These are phyloP conservation scores for Alcis repandata DNA, from an alignment of 2,888 invertebrate genomes.

Conservation along the genomic window DNA sequence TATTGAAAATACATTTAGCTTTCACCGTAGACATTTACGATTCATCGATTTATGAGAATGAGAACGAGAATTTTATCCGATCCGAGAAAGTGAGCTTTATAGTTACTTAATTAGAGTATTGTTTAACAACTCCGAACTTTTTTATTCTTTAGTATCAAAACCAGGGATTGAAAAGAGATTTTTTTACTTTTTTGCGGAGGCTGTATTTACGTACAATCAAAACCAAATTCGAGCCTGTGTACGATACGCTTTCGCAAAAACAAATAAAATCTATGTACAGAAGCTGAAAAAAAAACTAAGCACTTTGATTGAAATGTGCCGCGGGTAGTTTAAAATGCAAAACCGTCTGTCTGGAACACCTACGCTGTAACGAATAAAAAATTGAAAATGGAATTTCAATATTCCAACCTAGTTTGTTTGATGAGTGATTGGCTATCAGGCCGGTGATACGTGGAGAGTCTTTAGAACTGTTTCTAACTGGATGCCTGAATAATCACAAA, in stretches of 20 bases:
- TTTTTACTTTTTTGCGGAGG: too few relatives aligned
- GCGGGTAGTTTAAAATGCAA: slow-evolving; percentile 35
- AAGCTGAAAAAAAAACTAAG: slow-evolving; percentile 13
- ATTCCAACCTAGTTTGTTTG: neutral
- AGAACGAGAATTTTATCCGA: slow-evolving; percentile 35
- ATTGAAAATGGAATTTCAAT: slow-evolving; percentile 20
- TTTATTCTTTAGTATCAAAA: neutral
- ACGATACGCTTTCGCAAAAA: neutral
- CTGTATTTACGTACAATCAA: neutral
- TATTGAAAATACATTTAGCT: slow-evolving; percentile 71
- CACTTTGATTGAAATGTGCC: slow-evolving; percentile 37
- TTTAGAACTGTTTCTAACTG: neutral
- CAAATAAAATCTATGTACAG: slow-evolving; percentile 11
- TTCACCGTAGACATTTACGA: slow-evolving; percentile 66
- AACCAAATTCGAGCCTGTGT: neutral
- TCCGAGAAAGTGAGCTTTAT: slow-evolving; percentile 17
- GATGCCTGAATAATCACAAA: too few relatives aligned
- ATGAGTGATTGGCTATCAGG: slow-evolving; percentile 6
- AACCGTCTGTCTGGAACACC: slow-evolving; percentile 42
- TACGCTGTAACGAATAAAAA: slow-evolving; percentile 46
- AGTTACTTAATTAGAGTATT: slow-evolving; percentile 13
- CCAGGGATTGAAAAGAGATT: neutral
- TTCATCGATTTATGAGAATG: slow-evolving; percentile 60
- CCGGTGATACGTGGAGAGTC: neutral
- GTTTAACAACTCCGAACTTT: neutral